phyloP scores from a whole-genome alignment of 2,113 vertebrate species.

The Chionomys nivalis region DNA sequence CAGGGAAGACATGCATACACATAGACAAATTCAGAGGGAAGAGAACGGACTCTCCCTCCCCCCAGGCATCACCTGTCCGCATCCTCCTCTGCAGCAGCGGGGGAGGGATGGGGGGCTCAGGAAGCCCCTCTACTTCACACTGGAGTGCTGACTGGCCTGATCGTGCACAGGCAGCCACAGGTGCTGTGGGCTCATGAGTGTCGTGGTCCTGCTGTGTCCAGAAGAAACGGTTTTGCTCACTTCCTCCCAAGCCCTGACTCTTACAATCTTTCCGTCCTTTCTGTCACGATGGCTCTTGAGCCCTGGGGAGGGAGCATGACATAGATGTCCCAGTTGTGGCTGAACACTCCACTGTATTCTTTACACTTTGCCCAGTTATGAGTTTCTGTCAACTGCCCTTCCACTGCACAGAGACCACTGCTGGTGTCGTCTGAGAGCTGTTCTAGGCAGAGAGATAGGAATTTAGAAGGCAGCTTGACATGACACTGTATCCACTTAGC shows the following conservation, averaged over 20 bases:
- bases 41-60: neutral
- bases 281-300: neutral
- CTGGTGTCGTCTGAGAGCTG: neutral
- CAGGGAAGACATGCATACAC: neutral
- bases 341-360: neutral
- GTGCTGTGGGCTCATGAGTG: neutral
- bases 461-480: neutral
- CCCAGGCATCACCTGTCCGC: neutral
- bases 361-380: no score
- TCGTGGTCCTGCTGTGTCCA: neutral
- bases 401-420: neutral
- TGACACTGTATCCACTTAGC: neutral
- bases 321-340: no score
- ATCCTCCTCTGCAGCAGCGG: neutral
- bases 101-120: no score
- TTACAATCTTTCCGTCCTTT: neutral
- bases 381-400: neutral
- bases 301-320: neutral
- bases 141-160: no score
- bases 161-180: neutral
- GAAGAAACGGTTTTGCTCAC: neutral
- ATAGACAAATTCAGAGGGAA: neutral
- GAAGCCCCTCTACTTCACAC: no score
- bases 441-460: neutral
- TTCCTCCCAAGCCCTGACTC: neutral